Evolutionary conservation across 1,140 invertebrate genomes (phyloP).

Genomic region (Caerostris extrusa): DNA sequence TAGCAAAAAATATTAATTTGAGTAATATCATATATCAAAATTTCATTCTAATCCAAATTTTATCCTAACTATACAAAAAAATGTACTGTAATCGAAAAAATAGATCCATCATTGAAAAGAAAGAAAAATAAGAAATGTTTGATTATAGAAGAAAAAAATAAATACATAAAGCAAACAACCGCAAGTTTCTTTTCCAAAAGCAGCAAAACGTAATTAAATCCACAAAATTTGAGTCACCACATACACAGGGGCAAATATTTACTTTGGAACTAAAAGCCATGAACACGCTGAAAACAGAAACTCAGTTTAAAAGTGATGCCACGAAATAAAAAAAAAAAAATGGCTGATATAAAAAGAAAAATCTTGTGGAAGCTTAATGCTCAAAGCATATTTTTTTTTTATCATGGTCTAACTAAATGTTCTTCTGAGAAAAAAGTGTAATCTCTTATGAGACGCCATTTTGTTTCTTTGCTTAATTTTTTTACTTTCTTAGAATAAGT

Average conservation of each 20-base stretch:
- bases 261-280: not conserved
- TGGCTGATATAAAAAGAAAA: not conserved
- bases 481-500: not conserved
- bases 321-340: not conserved
- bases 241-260: slow-evolving; percentile 10
- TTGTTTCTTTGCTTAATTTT: not conserved
- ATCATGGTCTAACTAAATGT: not conserved
- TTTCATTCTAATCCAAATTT: no score
- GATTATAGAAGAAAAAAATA: not conserved
- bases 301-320: not conserved
- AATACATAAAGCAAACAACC: not conserved
- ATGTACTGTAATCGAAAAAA: not conserved
- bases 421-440: not conserved
- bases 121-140: not conserved
- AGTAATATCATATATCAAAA: no score
- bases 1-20: no score
- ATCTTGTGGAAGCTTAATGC: not conserved
- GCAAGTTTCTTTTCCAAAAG: not conserved
- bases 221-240: not conserved
- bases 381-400: not conserved
- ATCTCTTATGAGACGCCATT: not conserved
- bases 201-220: not conserved
- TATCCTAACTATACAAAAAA: not conserved
- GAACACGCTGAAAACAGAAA: not conserved
- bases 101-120: not conserved